Evolutionary conservation across 2,113 vertebrate genomes (phyloP).

Genomic region (Alces alces): DNA sequence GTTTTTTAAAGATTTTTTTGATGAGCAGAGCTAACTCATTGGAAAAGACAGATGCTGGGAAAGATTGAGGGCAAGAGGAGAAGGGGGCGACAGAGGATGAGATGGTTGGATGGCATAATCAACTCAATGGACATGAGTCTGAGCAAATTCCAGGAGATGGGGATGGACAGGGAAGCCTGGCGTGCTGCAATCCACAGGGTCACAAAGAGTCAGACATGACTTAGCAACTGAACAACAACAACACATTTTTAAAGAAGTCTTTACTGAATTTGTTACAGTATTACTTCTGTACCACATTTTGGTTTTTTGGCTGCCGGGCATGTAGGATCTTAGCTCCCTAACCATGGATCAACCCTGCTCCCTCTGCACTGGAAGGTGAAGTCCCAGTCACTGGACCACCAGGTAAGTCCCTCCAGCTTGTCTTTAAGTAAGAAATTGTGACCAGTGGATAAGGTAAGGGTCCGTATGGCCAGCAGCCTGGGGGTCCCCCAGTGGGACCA

Average conservation of each 20-base stretch:
- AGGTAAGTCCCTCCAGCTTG: neutral
- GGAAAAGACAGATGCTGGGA: neutral
- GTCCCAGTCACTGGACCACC: neutral
- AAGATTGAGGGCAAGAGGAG: neutral
- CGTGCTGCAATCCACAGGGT: neutral
- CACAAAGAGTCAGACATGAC: neutral
- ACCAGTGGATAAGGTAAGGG: too few relatives aligned
- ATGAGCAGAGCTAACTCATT: neutral
- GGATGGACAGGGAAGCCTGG: neutral
- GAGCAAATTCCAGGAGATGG: neutral
- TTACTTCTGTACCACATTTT: neutral
- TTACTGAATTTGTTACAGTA: neutral
- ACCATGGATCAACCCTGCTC: neutral
- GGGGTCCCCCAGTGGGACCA: neutral
- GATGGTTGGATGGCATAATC: neutral
- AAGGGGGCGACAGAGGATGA: neutral
- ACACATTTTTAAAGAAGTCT: neutral
- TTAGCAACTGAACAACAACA: neutral
- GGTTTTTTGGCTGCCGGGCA: neutral
- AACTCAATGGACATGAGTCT: neutral
- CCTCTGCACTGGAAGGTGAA: neutral
- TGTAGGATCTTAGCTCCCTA: neutral
- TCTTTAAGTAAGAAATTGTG: neutral
- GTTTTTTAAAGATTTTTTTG: neutral
- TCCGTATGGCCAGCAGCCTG: neutral